Base-by-base conservation (phyloP, 2,888 invertebrate species). In the Dendrolimus houi region DNA sequence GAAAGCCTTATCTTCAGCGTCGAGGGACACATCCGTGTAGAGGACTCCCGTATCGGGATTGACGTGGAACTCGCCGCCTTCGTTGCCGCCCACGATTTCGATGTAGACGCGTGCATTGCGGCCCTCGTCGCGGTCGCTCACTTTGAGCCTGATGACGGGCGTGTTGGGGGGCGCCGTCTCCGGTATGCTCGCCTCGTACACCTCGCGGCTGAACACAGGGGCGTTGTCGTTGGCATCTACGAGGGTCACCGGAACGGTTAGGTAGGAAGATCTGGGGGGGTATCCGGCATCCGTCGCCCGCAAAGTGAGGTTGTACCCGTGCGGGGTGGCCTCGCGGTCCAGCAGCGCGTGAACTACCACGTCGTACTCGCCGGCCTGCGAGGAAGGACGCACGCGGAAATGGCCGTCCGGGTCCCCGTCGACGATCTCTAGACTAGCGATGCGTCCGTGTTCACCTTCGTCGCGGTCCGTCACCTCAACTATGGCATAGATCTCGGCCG, bases 81-180 rank as follows among this genome's bases (percentile, higher is more conserved):
- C 96, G 81, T 98, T 98, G 7, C 98, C 98, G 2, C 96, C 97
- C 2, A 96, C 96, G 57, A 99, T 97, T 84, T 96, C 95, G 62
- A 98, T 93, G 70, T 94, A 94, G 0, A 98, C 96, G 72, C 95
- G 93, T 8, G 97, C 96, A 78, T 97, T 97, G 75, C 92, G 93
- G 0, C 96, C 96, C 65, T 94, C 93, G 77, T 97, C 97, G 0
- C 94, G 94, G 81, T 98, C 98, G 14, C 94, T 94, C 0, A 98
- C 97, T 81, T 96, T 96, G 57, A 98, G 92, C 64, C 96, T 92
- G 64, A 98, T 94, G 53, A 99, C 93, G 0, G 97, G 97, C 56
- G 97, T 97, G 75, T 96, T 96, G 9, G 96, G 92, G 10, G 98
- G 98, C 7, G 97, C 95, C 1, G 95, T 96, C 91, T 99, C 98